Conservation (phyloP, 2,888 invertebrate genomes). For the Caradrina clavipalpis region DNA sequence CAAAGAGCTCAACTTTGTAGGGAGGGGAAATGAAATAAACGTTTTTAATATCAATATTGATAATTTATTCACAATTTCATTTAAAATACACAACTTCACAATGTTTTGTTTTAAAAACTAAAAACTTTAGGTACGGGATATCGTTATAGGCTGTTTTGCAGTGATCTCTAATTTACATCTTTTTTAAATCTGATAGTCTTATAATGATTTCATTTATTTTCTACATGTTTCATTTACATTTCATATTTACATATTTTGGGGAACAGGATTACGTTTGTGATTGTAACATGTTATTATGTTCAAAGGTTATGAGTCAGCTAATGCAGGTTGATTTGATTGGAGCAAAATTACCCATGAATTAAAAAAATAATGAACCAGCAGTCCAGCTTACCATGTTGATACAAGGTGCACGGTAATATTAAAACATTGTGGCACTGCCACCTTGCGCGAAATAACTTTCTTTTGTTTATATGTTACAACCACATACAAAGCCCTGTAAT, state of each 20-base stretch:
- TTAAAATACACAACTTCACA: slow-evolving; percentile 91
- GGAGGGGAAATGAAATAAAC: slow-evolving; percentile 67
- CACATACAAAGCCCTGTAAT: slow-evolving; percentile 75
- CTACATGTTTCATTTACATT: slow-evolving; percentile 87
- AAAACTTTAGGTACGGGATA: slow-evolving; percentile 90
- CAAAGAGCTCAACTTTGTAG: slow-evolving; percentile 46
- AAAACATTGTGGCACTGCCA: slow-evolving; percentile 42
- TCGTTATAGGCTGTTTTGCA: slow-evolving; percentile 85
- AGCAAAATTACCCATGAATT: slow-evolving; percentile 25
- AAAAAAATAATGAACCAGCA: slow-evolving; percentile 24
- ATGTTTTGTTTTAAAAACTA: slow-evolving; percentile 89
- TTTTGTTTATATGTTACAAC: slow-evolving; percentile 60
- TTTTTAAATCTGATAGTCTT: slow-evolving; percentile 77
- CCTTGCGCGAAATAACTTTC: slow-evolving; percentile 59
- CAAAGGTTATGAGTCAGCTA: slow-evolving; percentile 24
- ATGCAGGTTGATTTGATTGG: slow-evolving; percentile 35
- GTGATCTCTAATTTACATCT: slow-evolving; percentile 86
- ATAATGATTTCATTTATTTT: slow-evolving; percentile 79
- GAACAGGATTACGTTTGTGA: slow-evolving; percentile 74
- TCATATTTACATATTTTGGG: slow-evolving; percentile 84
- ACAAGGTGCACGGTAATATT: slow-evolving; percentile 46
- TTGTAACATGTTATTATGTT: slow-evolving; percentile 56
- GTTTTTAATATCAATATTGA: slow-evolving; percentile 89
- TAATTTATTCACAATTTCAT: slow-evolving; percentile 91
- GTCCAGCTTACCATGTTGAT: slow-evolving; percentile 3